These are phyloP conservation scores for Myiagra hebetior DNA, from an alignment of 2,113 vertebrate species.

Conservation along the genomic window DNA sequence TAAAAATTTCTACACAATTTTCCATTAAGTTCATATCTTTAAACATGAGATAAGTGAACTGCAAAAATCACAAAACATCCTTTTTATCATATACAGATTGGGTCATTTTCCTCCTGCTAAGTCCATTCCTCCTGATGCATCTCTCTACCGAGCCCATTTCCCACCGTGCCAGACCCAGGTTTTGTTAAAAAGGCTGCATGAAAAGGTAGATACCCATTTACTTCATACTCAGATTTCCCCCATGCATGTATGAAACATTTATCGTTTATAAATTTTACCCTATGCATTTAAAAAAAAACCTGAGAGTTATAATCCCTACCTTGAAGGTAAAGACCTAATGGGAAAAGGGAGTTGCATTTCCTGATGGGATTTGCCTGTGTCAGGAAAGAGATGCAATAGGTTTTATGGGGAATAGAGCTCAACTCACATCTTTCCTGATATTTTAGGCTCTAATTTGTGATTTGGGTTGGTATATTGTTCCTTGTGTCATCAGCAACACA, in stretches of 20 bases:
- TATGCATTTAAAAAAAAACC: not conserved
- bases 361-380: not conserved
- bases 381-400: not conserved
- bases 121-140: not conserved
- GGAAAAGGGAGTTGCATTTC: not conserved
- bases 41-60: not conserved
- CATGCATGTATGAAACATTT: not conserved
- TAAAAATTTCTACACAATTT: not conserved
- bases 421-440: not conserved
- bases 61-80: not conserved
- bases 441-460: not conserved
- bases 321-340: not conserved
- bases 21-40: not conserved
- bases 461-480: not conserved
- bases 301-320: not conserved
- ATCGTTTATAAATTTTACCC: not conserved
- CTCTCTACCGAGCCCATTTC: not conserved
- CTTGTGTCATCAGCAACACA: not conserved
- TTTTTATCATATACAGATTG: not conserved
- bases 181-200: not conserved
- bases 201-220: not conserved
- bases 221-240: not conserved
- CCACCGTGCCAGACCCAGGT: not conserved
- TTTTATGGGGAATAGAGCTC: not conserved
- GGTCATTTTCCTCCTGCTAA: not conserved